Percentiles rank a stretch among this genome's conserved stretches.
These are phyloP conservation scores for Syndactyla subalaris DNA, from an alignment of 2,797 vertebrate genomes.

Conservation along the genomic window DNA sequence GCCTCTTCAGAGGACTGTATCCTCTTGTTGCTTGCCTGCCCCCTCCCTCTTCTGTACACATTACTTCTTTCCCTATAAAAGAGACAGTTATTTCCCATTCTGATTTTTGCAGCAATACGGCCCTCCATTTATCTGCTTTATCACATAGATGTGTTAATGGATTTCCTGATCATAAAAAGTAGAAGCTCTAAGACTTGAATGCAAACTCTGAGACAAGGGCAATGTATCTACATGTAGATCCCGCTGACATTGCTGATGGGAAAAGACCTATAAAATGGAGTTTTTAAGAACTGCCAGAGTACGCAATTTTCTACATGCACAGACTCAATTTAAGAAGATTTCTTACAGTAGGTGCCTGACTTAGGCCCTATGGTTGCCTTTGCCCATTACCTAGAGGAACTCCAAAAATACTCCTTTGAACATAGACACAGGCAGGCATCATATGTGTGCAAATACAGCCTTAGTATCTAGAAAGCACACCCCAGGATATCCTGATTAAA, in stretches of 20 bases:
- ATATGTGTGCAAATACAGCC: neutral
- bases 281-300: neutral
- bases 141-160: neutral
- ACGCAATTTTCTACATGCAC: neutral
- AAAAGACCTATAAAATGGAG: neutral
- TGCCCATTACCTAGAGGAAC: neutral
- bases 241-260: neutral
- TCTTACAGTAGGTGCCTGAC: neutral
- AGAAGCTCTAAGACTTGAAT: neutral
- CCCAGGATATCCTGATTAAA: neutral
- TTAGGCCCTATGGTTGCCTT: neutral
- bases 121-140: slow-evolving; percentile 28
- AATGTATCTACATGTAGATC: neutral
- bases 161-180: neutral
- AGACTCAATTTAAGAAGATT: neutral
- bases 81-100: neutral
- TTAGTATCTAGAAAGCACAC: neutral
- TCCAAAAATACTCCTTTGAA: neutral
- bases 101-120: neutral
- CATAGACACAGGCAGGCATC: neutral
- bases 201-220: slow-evolving; percentile 12
- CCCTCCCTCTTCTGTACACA: neutral
- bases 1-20: neutral
- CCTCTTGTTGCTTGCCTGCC: neutral
- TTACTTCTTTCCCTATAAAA: neutral